phyloP scores from a whole-genome alignment of 2,113 vertebrate genomes.

The Neotoma lepida region DNA sequence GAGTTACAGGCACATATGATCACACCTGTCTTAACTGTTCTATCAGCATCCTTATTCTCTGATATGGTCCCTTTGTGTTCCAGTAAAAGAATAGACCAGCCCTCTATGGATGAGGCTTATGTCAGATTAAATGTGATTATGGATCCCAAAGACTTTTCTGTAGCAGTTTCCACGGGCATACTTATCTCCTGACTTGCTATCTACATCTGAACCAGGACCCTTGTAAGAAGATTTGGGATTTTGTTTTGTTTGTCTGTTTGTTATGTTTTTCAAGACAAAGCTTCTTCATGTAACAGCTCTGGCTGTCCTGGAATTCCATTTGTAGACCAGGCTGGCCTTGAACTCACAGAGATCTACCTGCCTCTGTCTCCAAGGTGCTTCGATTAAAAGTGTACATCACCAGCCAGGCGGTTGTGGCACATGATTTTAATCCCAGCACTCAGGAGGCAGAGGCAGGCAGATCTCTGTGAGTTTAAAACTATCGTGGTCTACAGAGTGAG shows the following conservation, averaged over 20 bases:
- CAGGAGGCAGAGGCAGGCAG: no score
- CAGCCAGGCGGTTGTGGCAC: neutral
- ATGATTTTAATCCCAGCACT: neutral
- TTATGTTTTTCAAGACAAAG: neutral
- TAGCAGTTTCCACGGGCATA: accelerated
- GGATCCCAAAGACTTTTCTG: neutral
- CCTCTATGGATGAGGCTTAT: neutral
- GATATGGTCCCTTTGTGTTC: neutral
- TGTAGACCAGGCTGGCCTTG: neutral
- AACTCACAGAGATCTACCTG: neutral
- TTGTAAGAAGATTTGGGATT: neutral
- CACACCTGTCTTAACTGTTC: neutral
- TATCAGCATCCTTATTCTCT: neutral
- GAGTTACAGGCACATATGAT: neutral
- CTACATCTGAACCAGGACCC: neutral
- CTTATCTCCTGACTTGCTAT: no score
- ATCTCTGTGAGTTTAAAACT: neutral
- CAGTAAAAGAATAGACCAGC: neutral
- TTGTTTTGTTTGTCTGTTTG: neutral
- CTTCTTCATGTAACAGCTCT: no score
- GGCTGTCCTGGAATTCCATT: neutral
- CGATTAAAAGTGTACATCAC: neutral
- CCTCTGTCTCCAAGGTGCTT: neutral
- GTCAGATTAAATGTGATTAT: neutral
- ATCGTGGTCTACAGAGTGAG: no score